Conservation (phyloP, 2,888 invertebrate species). For the Mythimna ferrago region DNA sequence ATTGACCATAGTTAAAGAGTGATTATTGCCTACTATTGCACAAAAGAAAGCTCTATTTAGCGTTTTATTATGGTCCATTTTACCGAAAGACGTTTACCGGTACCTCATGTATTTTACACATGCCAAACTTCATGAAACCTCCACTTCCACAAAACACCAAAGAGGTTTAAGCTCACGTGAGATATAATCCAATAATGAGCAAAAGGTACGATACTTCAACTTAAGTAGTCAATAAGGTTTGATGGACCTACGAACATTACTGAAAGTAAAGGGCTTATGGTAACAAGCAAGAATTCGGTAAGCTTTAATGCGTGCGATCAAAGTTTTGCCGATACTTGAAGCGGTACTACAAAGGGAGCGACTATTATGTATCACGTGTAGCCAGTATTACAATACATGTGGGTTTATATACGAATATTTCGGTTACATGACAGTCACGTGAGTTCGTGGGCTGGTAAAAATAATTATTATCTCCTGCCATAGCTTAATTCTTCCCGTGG, state of each 20-base stretch:
- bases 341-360: slow-evolving; percentile 28
- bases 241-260: slow-evolving; percentile 38
- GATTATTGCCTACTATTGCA: not conserved
- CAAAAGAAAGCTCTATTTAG: not conserved
- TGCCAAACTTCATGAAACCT: slow-evolving; percentile 7
- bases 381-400: slow-evolving; percentile 2
- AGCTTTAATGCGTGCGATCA: slow-evolving; percentile 49
- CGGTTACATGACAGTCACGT: slow-evolving; percentile 3
- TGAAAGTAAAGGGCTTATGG: slow-evolving; percentile 33
- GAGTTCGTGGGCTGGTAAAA: not conserved
- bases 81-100: not conserved
- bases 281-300: slow-evolving; percentile 54
- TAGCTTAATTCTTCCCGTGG: not conserved
- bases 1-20: too few species aligned
- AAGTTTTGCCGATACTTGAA: slow-evolving; percentile 59
- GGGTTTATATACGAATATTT: not conserved
- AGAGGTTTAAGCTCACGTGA: slow-evolving; percentile 22
- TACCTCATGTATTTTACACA: not conserved
- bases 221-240: slow-evolving; percentile 39
- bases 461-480: slow-evolving; percentile 14
- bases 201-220: slow-evolving; percentile 40
- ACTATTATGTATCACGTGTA: slow-evolving; percentile 12
- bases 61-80: not conserved
- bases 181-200: slow-evolving; percentile 53
- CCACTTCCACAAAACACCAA: slow-evolving; percentile 4